A percentile compares a stretch with the other conserved stretches of the same genome.
phyloP scores from a whole-genome alignment of 1,140 invertebrate genomes.

The Ganaspis sp. region DNA sequence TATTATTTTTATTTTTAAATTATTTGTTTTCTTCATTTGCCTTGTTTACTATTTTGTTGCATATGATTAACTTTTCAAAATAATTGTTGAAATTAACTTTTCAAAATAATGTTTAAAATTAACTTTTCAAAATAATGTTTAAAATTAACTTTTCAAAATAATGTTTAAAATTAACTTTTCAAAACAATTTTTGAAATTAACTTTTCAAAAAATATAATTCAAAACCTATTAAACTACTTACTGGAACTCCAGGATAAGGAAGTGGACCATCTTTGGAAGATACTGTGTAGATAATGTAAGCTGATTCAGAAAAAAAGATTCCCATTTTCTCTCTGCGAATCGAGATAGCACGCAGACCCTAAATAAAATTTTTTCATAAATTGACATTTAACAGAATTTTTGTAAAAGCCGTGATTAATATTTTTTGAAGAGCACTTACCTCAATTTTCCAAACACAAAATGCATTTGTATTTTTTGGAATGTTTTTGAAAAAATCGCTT shows the following conservation, averaged over 20 bases:
- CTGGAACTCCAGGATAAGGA: constrained; percentile 72
- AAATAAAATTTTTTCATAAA: constrained; percentile 33
- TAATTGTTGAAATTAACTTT: too few species aligned
- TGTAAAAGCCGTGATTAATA: not conserved
- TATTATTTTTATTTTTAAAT: too few species aligned
- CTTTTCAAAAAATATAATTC: too few species aligned
- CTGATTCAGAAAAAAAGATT: constrained; percentile 89
- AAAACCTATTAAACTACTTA: constrained; percentile 56
- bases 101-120: too few species aligned
- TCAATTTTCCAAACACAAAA: constrained; percentile 91
- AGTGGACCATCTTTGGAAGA: constrained; percentile 77
- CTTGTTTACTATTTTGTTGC: too few species aligned
- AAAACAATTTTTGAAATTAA: too few species aligned
- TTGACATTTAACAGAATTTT: not conserved
- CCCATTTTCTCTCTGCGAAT: constrained; percentile 86
- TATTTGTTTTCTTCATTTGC: too few species aligned
- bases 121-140: too few species aligned
- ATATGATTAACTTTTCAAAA: too few species aligned
- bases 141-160: too few species aligned
- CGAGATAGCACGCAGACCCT: constrained; percentile 87
- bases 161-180: too few species aligned
- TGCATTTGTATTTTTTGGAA: constrained; percentile 83
- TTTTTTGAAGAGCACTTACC: constrained; percentile 70
- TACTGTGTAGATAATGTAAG: constrained; percentile 90
- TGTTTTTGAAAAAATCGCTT: constrained; percentile 82